A percentile compares a stretch with the other conserved stretches of the same genome.
Conservation (phyloP, 35 echinoderm and acorn worm genomes). For the Stichopus chloronotus region DNA sequence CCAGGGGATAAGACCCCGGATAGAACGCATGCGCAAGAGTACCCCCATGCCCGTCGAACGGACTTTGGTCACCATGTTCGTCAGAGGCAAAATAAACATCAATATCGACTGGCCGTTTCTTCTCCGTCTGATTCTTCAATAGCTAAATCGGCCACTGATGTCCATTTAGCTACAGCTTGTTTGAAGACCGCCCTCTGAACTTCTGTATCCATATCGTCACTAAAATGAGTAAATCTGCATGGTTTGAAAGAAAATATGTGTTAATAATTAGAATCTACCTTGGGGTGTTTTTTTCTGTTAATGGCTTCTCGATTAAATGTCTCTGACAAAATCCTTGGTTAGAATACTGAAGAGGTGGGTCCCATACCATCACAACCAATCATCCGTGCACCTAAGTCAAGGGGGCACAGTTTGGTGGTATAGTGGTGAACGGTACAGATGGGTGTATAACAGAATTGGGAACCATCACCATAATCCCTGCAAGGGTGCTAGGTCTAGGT, state of each 20-base stretch:
- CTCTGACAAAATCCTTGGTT: too few relatives aligned
- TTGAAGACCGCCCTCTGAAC: background rate
- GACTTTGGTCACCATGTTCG: conserved; percentile 64
- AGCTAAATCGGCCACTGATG: background rate
- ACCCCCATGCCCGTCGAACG: conserved; percentile 72
- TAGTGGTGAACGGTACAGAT: too few relatives aligned
- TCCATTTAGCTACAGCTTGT: background rate
- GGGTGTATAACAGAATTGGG: too few relatives aligned
- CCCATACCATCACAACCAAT: too few relatives aligned
- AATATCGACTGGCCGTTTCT: background rate
- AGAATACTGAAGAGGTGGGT: too few relatives aligned
- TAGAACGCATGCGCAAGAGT: conserved; percentile 88
- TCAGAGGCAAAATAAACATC: background rate
- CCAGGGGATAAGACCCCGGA: conserved; percentile 37
- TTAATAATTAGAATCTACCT: background rate
- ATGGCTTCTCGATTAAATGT: too few relatives aligned
- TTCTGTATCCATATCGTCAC: background rate
- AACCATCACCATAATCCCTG: too few relatives aligned
- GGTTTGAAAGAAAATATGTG: background rate
- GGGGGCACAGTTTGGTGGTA: too few relatives aligned
- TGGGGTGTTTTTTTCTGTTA: too few relatives aligned
- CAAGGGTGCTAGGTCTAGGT: too few relatives aligned
- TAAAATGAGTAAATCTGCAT: background rate
- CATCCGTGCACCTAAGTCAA: too few relatives aligned
- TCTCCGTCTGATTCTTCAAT: background rate